Base-by-base conservation (phyloP, 2,888 invertebrate genomes). In the Empis livida region DNA sequence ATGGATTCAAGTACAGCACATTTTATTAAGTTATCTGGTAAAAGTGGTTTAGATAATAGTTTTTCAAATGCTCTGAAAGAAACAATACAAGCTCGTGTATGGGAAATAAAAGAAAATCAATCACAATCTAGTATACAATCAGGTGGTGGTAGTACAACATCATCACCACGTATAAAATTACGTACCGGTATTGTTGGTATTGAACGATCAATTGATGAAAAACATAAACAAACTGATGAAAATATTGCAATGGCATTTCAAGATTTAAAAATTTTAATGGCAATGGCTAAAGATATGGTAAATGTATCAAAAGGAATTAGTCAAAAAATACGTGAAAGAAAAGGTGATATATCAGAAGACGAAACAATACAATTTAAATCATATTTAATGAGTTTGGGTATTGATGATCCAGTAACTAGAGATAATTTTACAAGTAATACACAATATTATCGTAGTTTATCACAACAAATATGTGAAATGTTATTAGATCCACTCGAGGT, bases 251-350 rank as follows among this genome's bases (percentile, higher is more conserved):
- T 84, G 55, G 97, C 99, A 2, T 99, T 99, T 71, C 86, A 96
- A 70, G 99, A 99, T 71, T 77, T 99, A 46, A 86, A 76, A 59
- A 89, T 91, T 59, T 74, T 99, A 4, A 99, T 99, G 89, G 80
- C 79, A 47, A 91, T 90, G 80, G 97, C 97, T 0, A 90, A 94
- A 66, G 95, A 97, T 56, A 99, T 99, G 99, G 97, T 99, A 40
- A 71, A 74, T 1, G 72, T 99, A 54, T 91, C 96, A 0, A 90
- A 90, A 65, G 84, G 78, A 15, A 96, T 99, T 59, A 91, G 96
- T 27, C 79, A 77, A 43, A 95, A 92, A 75, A 91, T 99, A 58
- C 82, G 85, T 65, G 91, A 93, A 58, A 86, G 88, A 62, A 90
- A 94, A 73, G 95, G 94, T 39, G 90, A 92, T 61, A 90, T 96